Base-by-base conservation (phyloP, 2,888 invertebrate species). In the Xestia rhomboidea region DNA sequence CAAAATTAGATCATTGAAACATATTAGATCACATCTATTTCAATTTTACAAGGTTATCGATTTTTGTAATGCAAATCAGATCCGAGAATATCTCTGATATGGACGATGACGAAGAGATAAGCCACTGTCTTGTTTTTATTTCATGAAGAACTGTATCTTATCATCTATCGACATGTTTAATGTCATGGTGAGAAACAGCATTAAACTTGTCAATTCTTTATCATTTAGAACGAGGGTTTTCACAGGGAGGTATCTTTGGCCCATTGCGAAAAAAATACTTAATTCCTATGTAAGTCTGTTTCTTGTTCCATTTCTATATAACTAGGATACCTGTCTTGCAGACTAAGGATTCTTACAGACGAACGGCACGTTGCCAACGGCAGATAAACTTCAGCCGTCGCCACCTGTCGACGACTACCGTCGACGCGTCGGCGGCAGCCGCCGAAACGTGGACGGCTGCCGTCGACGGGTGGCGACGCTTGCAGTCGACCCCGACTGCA, bases 11-110 rank as follows among this genome's bases (percentile, higher is more conserved):
- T 64, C 64, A 54, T 44, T 30, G 24, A 51, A 57, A 51, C 46
- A 49, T 38, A 24, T 64, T 41, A 64, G 64, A 64, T 68, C 76
- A 79, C 60, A 44, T 60, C 44, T 74, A 38, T 79, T 67, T 34
- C 8, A 60, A 34, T 51, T 44, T 21, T 38, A 74, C 81, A 79
- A 74, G 81, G 75, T n/a, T 62, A 67, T 51, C 51, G 60, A 75
- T 62, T 81, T 44, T 46, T 57, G 30, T 60, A 62, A 70, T 63
- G 41, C 62, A 70, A 81, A 82, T 77, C 27, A 70, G 70, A 70
- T 63, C 27, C 44, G 2, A 51, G 38, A 54, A 82, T 46, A 76
- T 57, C 46, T 46, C 30, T 57, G 67, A 38, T 81, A 46, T 11
- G 68, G 21, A 15, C 51, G 76, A 60, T 67, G 51, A 30, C 34